phyloP scores from a whole-genome alignment of 2,888 invertebrate genomes.

The Aleiodes alternator region DNA sequence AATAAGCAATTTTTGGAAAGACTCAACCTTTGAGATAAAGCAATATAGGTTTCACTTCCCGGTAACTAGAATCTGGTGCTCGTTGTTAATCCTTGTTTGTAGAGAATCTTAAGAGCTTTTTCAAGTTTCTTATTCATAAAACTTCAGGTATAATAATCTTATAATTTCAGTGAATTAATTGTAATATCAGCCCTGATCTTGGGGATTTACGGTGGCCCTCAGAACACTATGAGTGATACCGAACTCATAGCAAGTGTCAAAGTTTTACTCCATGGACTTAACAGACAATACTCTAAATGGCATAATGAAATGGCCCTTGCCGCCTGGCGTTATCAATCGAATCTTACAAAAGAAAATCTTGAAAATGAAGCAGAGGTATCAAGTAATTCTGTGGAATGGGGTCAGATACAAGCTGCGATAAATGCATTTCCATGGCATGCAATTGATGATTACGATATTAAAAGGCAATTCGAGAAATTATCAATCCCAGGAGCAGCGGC shows the following conservation, averaged over 20 bases:
- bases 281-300: constrained; percentile 79
- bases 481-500: constrained; percentile 85
- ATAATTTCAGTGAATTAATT: too few relatives aligned
- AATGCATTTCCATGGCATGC: constrained; percentile 84
- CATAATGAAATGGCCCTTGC: constrained; percentile 80
- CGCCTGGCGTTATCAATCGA: constrained; percentile 86
- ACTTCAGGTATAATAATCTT: too few relatives aligned
- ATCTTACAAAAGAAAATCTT: constrained; percentile 85
- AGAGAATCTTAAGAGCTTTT: too few relatives aligned
- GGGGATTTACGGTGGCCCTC: too few relatives aligned
- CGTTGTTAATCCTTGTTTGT: too few relatives aligned
- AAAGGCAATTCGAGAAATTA: constrained; percentile 85
- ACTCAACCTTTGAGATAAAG: too few relatives aligned
- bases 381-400: constrained; percentile 76
- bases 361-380: constrained; percentile 76
- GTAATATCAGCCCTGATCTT: too few relatives aligned
- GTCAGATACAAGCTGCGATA: constrained; percentile 82
- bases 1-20: too few relatives aligned
- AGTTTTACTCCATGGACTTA: constrained; percentile 80
- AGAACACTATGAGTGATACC: constrained; percentile 39
- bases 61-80: too few relatives aligned
- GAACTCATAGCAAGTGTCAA: constrained; percentile 77
- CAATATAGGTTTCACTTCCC: too few relatives aligned
- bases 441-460: constrained; percentile 82
- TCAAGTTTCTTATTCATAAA: too few relatives aligned